Evolutionary conservation across 2,113 vertebrate genomes (phyloP).

Genomic region (Cercopithecus mona): DNA sequence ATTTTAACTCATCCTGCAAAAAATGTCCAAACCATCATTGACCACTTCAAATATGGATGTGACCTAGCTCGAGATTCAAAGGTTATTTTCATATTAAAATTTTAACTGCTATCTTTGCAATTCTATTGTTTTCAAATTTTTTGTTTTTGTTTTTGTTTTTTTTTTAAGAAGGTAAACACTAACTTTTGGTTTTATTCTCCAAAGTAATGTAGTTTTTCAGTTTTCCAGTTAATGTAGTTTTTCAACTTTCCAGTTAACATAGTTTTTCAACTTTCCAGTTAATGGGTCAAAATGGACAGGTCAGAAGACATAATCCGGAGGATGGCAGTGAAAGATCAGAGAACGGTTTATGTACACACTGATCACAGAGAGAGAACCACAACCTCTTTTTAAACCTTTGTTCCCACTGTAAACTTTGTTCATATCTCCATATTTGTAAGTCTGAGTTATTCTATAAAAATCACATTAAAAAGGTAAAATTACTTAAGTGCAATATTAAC

Average conservation of each 20-base stretch:
- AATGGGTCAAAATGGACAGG: constrained; percentile 70
- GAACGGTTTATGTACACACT: constrained; percentile 34
- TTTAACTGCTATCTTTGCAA: constrained; percentile 33
- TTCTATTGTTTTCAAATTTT: neutral
- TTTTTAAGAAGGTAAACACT: neutral
- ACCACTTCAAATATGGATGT: constrained; percentile 58
- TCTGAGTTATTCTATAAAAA: constrained; percentile 86
- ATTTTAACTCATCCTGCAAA: constrained; percentile 11
- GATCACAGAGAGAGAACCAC: constrained; percentile 75
- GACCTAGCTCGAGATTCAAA: constrained; percentile 22
- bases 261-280: constrained; percentile 70
- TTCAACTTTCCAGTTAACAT: neutral
- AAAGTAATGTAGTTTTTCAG: constrained; percentile 39
- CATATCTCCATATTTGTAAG: constrained; percentile 77
- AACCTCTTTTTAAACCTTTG: constrained; percentile 72
- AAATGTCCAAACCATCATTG: constrained; percentile 17
- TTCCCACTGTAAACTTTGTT: constrained; percentile 83
- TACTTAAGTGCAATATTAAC: constrained; percentile 84
- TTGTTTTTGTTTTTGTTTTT: neutral
- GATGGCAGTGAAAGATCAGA: constrained; percentile 81
- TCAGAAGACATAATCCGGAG: constrained; percentile 58
- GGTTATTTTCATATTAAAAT: constrained; percentile 31
- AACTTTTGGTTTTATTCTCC: constrained; percentile 62
- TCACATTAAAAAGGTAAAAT: constrained; percentile 88
- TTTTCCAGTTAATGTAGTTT: neutral